phyloP scores from a whole-genome alignment of 2,113 vertebrate genomes.

The Mixornis gularis region DNA sequence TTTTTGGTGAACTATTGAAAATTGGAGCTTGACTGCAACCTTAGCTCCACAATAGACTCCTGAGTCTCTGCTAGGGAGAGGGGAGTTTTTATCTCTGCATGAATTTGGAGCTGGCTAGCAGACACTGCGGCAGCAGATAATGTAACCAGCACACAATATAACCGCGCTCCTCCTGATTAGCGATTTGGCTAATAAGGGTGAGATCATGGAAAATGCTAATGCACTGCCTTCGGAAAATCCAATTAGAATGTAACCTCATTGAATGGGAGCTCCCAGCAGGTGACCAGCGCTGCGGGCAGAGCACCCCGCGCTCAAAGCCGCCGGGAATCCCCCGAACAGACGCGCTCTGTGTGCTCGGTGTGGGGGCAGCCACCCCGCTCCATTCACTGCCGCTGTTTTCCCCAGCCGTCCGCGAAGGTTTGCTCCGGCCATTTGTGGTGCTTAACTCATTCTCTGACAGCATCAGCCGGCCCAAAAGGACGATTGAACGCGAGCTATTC shows the following conservation, averaged over 20 bases:
- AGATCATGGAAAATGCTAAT: conserved; percentile 66
- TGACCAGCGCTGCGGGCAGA: conserved; percentile 28
- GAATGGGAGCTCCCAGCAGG: conserved; percentile 41
- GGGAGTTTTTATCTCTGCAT: neutral
- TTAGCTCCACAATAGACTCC: neutral
- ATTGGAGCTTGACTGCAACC: neutral
- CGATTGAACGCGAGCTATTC: neutral
- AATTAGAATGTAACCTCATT: conserved; percentile 46
- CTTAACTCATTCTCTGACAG: conserved; percentile 16
- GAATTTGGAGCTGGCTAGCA: neutral
- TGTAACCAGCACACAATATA: neutral
- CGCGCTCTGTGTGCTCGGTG: neutral
- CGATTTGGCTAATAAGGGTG: conserved; percentile 55
- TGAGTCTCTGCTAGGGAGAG: neutral
- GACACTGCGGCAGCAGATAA: neutral
- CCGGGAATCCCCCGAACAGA: neutral
- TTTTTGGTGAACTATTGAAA: neutral
- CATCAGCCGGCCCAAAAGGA: neutral
- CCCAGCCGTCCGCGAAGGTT: neutral
- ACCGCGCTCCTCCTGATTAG: conserved; percentile 1
- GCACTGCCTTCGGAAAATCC: conserved; percentile 35
- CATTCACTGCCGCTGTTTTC: neutral
- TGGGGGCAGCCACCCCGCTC: neutral
- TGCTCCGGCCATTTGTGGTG: neutral
- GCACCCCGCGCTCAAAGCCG: neutral